Percentiles rank a stretch among this genome's conserved stretches.
Conservation (phyloP, 2,888 invertebrate genomes). For the Pandemis heparana region DNA sequence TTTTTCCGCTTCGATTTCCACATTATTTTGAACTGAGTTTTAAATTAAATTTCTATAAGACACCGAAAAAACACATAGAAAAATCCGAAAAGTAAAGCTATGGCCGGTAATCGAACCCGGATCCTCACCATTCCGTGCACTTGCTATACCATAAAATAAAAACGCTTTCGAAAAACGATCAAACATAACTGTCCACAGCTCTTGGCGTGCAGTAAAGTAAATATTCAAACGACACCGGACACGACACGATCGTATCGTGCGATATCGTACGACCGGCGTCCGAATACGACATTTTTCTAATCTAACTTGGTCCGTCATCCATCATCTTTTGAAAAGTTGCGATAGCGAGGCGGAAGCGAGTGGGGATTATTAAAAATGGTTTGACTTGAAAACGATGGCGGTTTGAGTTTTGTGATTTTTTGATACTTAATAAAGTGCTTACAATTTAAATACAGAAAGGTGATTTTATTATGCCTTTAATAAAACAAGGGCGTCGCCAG, state of each 20-base stretch:
- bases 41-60: too few species aligned
- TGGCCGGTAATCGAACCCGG: too few species aligned
- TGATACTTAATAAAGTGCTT: neutral
- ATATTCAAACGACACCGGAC: conserved; percentile 19
- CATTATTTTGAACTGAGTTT: too few species aligned
- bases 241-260: conserved; percentile 14
- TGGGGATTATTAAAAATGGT: conserved; percentile 38
- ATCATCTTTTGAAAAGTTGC: conserved; percentile 42
- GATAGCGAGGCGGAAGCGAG: conserved; percentile 28
- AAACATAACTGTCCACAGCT: neutral
- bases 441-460: neutral
- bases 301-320: conserved; percentile 39
- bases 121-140: too few species aligned
- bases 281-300: conserved; percentile 40
- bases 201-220: neutral
- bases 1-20: too few species aligned
- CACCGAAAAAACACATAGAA: too few species aligned
- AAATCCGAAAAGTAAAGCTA: too few species aligned
- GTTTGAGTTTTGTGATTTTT: neutral
- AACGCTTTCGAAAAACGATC: neutral
- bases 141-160: too few species aligned
- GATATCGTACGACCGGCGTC: conserved; percentile 17
- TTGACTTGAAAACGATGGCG: conserved; percentile 20
- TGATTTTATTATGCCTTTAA: neutral
- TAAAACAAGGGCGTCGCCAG: too few species aligned